Evolutionary conservation across 1,140 invertebrate species (phyloP), one percentile per base, ranked within the genome.

Genomic region (Onthophagus taurus): DNA sequence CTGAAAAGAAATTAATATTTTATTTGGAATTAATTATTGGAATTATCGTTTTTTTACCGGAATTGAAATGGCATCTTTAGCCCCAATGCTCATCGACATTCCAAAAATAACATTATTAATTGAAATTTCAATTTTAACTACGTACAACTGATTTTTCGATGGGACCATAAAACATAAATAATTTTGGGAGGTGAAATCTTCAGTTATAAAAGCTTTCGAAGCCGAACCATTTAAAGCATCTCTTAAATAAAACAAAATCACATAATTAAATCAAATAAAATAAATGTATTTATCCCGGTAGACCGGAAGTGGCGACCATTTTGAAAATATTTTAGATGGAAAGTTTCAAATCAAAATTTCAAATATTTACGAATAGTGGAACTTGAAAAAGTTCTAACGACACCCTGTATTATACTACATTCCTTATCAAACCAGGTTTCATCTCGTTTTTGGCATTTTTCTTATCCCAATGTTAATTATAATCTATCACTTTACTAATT

Each of bases 131-230:
- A 58, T 81, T 80, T 53, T 87, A 81, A 47, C 91, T 70, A 54
- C 82, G 76, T 1, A 89, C 74, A 59, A 85, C 73, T 55, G 80
- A 78, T 66, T 77, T 60, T 70, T 73, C 51, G 66, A 69, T 39
- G 76, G 73, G 5, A 91, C 68, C 36, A 93, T 64, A 58, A 87
- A 91, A 63, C 88, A 89, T 4, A 94, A 66, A 62, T 83, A 93
- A 50, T 75, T 76, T 62, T 92, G 87, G 0, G 82, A 84, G 33
- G 89, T 77, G 20, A 91, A 67, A 69, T 95, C 89, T 13, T 74
- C 77, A 31, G 83, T 82, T 17, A 91, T 64, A 54, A 94, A 91
- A 1, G 81, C 83, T 52, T 85, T 88, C 0, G 72, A 75, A 20
- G 89, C 83, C 44, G 77, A 69, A 42, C 69, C 69, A 17, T 56